phyloP scores from a whole-genome alignment of 2,888 invertebrate genomes.

The Trachelus iudaicus region DNA sequence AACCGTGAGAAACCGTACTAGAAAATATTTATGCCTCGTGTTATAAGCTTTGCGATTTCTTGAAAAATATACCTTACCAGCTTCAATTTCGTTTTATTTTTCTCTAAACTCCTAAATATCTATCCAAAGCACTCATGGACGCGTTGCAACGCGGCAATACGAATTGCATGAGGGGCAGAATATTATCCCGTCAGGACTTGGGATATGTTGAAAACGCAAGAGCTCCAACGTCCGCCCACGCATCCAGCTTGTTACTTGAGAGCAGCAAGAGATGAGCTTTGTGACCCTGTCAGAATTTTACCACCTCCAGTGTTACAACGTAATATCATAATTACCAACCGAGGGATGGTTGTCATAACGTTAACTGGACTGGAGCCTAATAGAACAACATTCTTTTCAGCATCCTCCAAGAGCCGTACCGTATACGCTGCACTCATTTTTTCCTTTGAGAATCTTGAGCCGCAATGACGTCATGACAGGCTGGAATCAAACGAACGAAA shows the following conservation, averaged over 20 bases:
- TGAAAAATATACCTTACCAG: not conserved
- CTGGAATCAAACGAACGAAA: constrained; percentile 6
- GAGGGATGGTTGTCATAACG: constrained; percentile 50
- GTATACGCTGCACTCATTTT: not conserved
- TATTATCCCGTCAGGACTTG: constrained; percentile 54
- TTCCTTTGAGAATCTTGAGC: not conserved
- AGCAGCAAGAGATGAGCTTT: constrained; percentile 18
- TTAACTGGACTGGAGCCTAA: constrained; percentile 41
- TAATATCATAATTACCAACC: constrained; percentile 57
- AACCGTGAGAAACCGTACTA: not conserved
- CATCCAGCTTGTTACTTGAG: constrained; percentile 42
- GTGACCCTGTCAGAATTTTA: constrained; percentile 55
- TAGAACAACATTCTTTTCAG: constrained; percentile 23
- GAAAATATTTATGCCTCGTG: not conserved
- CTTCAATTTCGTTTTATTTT: not conserved
- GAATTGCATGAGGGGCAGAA: constrained; percentile 39
- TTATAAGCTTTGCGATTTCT: not conserved
- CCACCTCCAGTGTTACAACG: constrained; percentile 56
- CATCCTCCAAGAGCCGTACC: not conserved
- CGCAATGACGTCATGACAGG: not conserved
- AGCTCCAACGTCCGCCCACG: constrained; percentile 39
- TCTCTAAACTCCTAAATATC: not conserved
- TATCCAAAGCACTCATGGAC: not conserved
- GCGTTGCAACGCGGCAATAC: constrained; percentile 2
- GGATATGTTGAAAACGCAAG: not conserved